Evolutionary conservation across 2,113 vertebrate genomes (phyloP).

Genomic region (Puntigrus tetrazona): DNA sequence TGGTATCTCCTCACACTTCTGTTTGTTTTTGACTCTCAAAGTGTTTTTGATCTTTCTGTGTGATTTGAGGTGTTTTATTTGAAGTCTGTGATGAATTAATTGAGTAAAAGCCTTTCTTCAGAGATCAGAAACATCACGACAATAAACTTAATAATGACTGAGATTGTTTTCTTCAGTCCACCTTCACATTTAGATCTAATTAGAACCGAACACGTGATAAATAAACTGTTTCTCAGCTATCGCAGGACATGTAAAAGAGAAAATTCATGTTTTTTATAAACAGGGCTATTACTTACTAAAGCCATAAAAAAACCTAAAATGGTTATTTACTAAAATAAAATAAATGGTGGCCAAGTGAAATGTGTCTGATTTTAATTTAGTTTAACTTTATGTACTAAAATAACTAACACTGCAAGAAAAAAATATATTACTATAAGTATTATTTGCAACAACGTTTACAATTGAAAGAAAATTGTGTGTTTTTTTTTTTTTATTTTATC

Average conservation of each 20-base stretch:
- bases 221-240: not conserved
- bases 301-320: no score
- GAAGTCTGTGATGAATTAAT: constrained; percentile 20
- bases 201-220: not conserved
- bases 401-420: no score
- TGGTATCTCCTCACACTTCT: not conserved
- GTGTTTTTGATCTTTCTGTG: constrained; percentile 35
- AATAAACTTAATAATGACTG: not conserved
- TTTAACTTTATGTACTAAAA: no score
- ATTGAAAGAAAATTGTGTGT: no score
- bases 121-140: constrained; percentile 31
- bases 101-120: not conserved
- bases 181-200: not conserved
- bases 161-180: not conserved
- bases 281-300: no score
- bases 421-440: no score
- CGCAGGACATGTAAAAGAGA: not conserved
- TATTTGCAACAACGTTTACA: no score
- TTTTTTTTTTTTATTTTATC: no score
- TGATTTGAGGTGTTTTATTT: constrained; percentile 38
- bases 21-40: not conserved
- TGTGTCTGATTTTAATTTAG: no score
- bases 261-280: no score
- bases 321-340: no score
- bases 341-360: no score